These are phyloP conservation scores for Prorops nasuta DNA, from an alignment of 1,140 invertebrate genomes.

Conservation along the genomic window DNA sequence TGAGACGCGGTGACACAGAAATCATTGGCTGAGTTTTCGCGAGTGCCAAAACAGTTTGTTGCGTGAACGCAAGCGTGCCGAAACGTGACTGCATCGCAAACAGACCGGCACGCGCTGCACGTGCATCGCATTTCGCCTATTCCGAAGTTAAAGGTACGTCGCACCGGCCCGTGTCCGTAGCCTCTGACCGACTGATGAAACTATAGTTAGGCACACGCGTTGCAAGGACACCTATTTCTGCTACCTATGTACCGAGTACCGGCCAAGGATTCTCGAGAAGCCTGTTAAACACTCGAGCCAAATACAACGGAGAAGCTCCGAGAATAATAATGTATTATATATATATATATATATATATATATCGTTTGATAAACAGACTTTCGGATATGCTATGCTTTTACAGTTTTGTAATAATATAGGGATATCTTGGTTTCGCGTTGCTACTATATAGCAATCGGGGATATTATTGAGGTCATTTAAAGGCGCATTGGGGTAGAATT, in stretches of 20 bases:
- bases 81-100: slow-evolving; percentile 52
- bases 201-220: slow-evolving; percentile 41
- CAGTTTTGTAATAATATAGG: too few species aligned
- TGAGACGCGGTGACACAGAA: slow-evolving; percentile 17
- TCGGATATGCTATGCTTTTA: too few species aligned
- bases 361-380: too few species aligned
- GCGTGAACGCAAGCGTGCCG: slow-evolving; percentile 28
- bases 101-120: slow-evolving; percentile 41
- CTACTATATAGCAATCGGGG: slow-evolving; percentile 19
- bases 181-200: slow-evolving; percentile 34
- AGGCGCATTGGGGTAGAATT: slow-evolving; percentile 24
- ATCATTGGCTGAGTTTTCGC: slow-evolving; percentile 8
- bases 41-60: slow-evolving; percentile 12
- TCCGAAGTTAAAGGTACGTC: slow-evolving; percentile 13
- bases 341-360: too few species aligned
- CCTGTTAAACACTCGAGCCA: too few species aligned
- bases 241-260: too few species aligned
- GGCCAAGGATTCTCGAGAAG: too few species aligned
- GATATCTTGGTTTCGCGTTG: too few species aligned
- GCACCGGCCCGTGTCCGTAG: slow-evolving; percentile 14
- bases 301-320: too few species aligned
- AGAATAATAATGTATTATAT: too few species aligned
- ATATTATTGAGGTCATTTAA: slow-evolving; percentile 26
- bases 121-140: slow-evolving; percentile 33
- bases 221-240: too few species aligned